phyloP scores from a whole-genome alignment of 2,888 invertebrate species.

The Lasioglossum pauxillum region DNA sequence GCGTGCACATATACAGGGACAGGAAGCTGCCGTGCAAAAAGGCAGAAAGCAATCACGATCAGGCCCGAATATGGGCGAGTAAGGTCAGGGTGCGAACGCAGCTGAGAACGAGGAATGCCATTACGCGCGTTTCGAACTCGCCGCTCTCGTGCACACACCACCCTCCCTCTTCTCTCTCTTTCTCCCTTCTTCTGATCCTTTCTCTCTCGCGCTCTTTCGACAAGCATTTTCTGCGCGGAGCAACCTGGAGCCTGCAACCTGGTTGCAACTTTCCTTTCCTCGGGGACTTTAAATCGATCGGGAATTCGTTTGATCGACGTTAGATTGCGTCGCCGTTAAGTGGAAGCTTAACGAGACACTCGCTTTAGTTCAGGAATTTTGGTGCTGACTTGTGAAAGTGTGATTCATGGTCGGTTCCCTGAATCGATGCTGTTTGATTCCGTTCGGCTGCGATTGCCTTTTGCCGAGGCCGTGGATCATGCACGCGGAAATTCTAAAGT shows the following conservation, averaged over 20 bases:
- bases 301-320: constrained; percentile 13
- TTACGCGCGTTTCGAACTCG: constrained; percentile 76
- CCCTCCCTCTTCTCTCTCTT: constrained; percentile 34
- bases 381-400: not conserved
- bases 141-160: constrained; percentile 22
- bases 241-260: not conserved
- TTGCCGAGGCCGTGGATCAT: not conserved
- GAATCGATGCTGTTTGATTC: not conserved
- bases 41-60: constrained; percentile 80
- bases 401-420: not conserved
- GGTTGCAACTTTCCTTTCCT: constrained; percentile 9
- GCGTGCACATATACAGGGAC: constrained; percentile 59
- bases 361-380: not conserved
- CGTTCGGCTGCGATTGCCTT: not conserved
- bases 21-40: constrained; percentile 73
- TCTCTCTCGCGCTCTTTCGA: constrained; percentile 7
- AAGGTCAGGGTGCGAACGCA: constrained; percentile 81
- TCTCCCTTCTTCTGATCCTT: not conserved
- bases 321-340: not conserved
- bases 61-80: constrained; percentile 80
- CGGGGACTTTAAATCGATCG: constrained; percentile 2
- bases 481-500: not conserved
- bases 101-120: constrained; percentile 81
- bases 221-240: constrained; percentile 12
- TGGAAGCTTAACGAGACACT: not conserved